Evolutionary conservation across 2,113 vertebrate species (phyloP).

Genomic region (Parus major): DNA sequence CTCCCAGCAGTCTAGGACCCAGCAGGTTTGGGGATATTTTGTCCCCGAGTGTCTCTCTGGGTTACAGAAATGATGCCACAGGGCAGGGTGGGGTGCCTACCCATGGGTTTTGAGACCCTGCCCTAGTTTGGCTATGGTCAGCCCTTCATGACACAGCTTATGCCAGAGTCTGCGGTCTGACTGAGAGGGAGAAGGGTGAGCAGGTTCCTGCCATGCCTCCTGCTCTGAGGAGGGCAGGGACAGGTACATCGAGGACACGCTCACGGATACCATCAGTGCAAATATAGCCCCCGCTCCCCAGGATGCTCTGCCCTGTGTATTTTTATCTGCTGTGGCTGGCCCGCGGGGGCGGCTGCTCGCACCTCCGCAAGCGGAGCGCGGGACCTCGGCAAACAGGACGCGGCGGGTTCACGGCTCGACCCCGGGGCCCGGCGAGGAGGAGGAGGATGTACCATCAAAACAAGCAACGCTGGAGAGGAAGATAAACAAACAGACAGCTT

Average conservation of each 20-base stretch:
- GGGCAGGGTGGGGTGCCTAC: background rate
- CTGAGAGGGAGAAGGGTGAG: background rate
- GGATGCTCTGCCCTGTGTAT: slow-evolving; percentile 56
- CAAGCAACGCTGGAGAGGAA: slow-evolving; percentile 76
- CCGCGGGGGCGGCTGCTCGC: background rate
- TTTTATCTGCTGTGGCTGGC: slow-evolving; percentile 31
- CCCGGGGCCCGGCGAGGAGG: slow-evolving; percentile 50
- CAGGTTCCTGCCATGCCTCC: fast-evolving
- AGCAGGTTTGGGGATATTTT: background rate
- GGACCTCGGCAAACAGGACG: slow-evolving; percentile 79
- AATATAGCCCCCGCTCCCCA: background rate
- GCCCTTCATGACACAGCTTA: fast-evolving
- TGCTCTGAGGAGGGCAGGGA: background rate
- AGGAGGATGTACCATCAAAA: slow-evolving; percentile 83
- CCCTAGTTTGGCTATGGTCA: background rate
- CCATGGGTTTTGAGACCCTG: background rate
- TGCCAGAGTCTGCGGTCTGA: fast-evolving
- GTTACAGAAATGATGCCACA: background rate
- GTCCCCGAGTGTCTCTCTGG: background rate
- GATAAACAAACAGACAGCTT: slow-evolving; percentile 77
- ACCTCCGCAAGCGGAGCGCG: background rate
- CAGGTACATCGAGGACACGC: background rate
- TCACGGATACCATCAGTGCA: background rate
- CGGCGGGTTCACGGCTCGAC: slow-evolving; percentile 72
- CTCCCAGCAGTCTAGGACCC: background rate